Conservation (phyloP, 1,140 invertebrate genomes). For the Microplitis mediator region DNA sequence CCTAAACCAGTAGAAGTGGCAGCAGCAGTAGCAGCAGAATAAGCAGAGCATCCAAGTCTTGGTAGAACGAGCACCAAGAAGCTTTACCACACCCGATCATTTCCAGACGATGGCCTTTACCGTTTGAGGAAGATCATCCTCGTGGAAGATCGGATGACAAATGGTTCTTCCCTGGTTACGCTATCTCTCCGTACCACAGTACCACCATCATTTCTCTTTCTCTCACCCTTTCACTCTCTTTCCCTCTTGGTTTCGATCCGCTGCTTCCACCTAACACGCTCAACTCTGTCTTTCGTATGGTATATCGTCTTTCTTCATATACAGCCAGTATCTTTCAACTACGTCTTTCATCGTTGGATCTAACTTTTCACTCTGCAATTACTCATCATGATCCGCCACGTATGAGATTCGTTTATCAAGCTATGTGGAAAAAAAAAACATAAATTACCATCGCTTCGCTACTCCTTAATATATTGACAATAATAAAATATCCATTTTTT, state of each 20-base stretch:
- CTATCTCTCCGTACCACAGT: constrained; percentile 31
- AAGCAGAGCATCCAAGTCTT: not conserved
- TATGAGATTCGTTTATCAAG: not conserved
- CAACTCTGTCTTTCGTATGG: no score
- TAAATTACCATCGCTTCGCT: no score
- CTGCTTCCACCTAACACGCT: not conserved
- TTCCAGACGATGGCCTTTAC: constrained; percentile 37
- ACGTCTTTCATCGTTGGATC: not conserved
- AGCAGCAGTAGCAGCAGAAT: no score
- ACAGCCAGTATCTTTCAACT: not conserved
- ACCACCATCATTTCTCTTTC: constrained; percentile 4
- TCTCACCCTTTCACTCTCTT: not conserved
- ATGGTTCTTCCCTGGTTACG: constrained; percentile 33
- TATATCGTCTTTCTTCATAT: not conserved
- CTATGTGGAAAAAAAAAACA: not conserved
- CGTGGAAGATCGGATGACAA: constrained; percentile 41
- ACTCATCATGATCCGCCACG: not conserved
- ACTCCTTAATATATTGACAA: not conserved
- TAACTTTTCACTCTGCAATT: not conserved
- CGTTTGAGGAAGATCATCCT: constrained; percentile 38
- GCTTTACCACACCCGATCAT: constrained; percentile 26
- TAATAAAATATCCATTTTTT: no score
- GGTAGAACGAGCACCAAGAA: constrained; percentile 1
- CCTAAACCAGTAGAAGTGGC: not conserved
- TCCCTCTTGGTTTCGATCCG: no score